phyloP scores from a whole-genome alignment of 2,113 vertebrate species.

The Ageneiosus marmoratus region DNA sequence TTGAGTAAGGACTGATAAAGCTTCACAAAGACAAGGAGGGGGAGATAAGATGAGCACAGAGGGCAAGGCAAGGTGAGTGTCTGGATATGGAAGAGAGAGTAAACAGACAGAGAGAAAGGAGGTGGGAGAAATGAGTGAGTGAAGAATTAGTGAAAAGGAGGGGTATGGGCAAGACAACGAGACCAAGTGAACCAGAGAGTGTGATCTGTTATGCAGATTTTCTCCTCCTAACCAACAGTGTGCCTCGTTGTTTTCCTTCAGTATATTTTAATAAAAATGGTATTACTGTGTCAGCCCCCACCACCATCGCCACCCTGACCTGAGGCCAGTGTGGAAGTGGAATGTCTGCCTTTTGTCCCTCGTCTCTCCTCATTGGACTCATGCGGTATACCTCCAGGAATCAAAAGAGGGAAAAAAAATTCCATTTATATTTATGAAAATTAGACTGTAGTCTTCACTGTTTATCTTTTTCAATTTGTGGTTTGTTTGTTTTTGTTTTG shows the following conservation, averaged over 20 bases:
- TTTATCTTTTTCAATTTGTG: neutral
- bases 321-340: constrained; percentile 64
- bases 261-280: constrained; percentile 79
- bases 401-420: constrained; percentile 30
- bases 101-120: constrained; percentile 37
- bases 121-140: constrained; percentile 9
- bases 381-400: constrained; percentile 45
- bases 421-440: constrained; percentile 8
- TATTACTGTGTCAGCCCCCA: constrained; percentile 63
- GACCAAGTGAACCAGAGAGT: constrained; percentile 7
- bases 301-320: constrained; percentile 32
- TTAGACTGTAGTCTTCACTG: constrained; percentile 3
- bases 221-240: constrained; percentile 47
- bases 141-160: neutral
- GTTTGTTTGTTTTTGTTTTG: neutral
- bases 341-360: constrained; percentile 65
- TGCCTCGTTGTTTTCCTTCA: constrained; percentile 66
- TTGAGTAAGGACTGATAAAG: constrained; percentile 43
- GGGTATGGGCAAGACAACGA: neutral
- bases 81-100: constrained; percentile 27
- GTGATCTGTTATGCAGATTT: constrained; percentile 59
- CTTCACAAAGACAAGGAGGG: constrained; percentile 19
- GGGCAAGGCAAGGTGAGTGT: constrained; percentile 33
- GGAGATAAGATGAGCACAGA: neutral
- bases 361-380: constrained; percentile 12